Conservation (phyloP, 2,113 vertebrate genomes). For the Ariopsis seemanni region DNA sequence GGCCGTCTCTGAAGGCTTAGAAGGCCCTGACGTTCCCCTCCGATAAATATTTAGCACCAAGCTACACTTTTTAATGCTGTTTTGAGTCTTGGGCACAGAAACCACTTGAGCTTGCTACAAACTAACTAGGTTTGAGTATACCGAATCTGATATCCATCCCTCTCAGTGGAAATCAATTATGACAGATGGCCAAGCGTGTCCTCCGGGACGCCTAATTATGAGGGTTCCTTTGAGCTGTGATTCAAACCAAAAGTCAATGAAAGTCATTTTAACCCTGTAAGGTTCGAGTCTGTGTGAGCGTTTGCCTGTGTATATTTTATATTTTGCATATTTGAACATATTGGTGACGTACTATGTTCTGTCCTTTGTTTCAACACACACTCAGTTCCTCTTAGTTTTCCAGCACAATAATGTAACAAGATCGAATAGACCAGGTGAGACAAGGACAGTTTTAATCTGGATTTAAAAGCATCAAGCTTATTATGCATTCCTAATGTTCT, state of each 20-base stretch:
- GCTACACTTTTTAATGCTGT: neutral
- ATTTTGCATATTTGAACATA: neutral
- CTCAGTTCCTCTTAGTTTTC: neutral
- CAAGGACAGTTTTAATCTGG: neutral
- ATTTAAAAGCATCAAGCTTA: neutral
- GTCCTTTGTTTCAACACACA: neutral
- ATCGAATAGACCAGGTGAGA: neutral
- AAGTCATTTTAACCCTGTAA: neutral
- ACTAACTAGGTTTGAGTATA: neutral
- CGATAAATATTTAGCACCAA: neutral
- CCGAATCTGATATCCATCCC: neutral
- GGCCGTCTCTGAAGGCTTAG: too few relatives aligned
- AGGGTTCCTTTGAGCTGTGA: neutral
- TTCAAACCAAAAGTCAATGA: neutral
- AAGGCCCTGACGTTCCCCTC: too few relatives aligned
- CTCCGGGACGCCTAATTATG: neutral
- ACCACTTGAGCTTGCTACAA: neutral
- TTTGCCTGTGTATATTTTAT: neutral
- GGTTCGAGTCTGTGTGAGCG: neutral
- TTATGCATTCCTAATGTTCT: neutral
- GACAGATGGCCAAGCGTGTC: slow-evolving; percentile 13
- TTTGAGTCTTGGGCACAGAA: neutral
- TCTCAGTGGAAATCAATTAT: slow-evolving; percentile 13
- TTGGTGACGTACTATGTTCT: neutral
- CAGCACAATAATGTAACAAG: neutral